Conservation (phyloP, 2,888 invertebrate genomes). For the Callinectes sapidus region DNA sequence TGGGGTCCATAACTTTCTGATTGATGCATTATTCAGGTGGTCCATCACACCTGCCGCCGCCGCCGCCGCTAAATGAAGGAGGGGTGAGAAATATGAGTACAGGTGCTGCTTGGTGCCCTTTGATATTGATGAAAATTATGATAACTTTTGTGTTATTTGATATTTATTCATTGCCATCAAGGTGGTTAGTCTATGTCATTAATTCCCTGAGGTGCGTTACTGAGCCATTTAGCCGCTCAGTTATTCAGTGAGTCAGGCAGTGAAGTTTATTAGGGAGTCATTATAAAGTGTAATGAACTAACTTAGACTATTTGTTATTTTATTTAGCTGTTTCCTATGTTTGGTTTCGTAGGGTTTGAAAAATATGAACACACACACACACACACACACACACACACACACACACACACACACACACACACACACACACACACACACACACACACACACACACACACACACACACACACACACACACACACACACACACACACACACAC, state of each 20-base stretch:
- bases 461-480: slow-evolving; percentile 40
- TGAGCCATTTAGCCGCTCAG: not conserved
- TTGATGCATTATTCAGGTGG: not conserved
- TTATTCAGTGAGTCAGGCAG: not conserved
- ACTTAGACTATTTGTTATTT: not conserved
- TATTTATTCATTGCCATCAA: not conserved
- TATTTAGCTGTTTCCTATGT: not conserved
- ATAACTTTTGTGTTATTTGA: slow-evolving; percentile 16
- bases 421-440: slow-evolving; percentile 38
- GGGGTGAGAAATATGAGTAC: slow-evolving; percentile 11
- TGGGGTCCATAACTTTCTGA: not conserved
- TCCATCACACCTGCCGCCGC: slow-evolving; percentile 8
- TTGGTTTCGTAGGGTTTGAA: not conserved
- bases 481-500: slow-evolving; percentile 29
- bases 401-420: slow-evolving; percentile 17
- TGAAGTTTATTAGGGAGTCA: not conserved
- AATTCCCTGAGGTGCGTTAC: not conserved
- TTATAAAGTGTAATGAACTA: not conserved
- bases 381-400: not conserved
- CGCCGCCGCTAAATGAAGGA: not conserved
- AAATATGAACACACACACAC: not conserved
- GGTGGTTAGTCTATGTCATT: not conserved
- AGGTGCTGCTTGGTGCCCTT: not conserved
- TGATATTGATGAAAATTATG: not conserved
- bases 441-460: slow-evolving; percentile 36